Base-by-base conservation (phyloP, 2,113 vertebrate species). In the Mola mola region DNA sequence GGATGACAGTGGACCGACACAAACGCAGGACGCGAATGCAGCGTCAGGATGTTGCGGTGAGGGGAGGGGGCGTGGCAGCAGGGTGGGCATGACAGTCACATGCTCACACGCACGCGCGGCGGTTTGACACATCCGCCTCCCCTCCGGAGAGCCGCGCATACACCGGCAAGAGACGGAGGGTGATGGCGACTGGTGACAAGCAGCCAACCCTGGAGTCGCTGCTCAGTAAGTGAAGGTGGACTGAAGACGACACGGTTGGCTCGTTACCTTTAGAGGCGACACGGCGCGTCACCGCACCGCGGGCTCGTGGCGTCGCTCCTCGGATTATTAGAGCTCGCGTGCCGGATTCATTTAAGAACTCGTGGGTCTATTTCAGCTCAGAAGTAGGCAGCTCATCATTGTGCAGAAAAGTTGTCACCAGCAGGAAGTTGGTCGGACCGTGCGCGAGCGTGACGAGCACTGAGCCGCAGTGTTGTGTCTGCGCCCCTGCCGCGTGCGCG, bases 51-150 rank as follows among this genome's bases (percentile, higher is more conserved):
- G n/a, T n/a, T n/a, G n/a, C n/a, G n/a, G n/a, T n/a, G n/a, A n/a
- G n/a, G n/a, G n/a, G n/a, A n/a, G n/a, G n/a, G n/a, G 55, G 81
- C 55, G 56, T 86, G 74, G 59, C 63, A 51, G 89, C 37, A n/a
- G 37, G 5, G 37, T n/a, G n/a, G 57, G 81, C 57, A 53, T 87
- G 75, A 63, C 62, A 51, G 89, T 91, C 89, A 91, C 89, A 83
- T 91, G 88, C 75, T 70, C 3, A 40, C 34, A 0, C n/a, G 17
- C 33, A 34, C 42, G 46, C 16, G 17, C 49, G 0, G 50, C 71
- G 49, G 73, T 57, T 67, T 69, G 65, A 77, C 86, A 75, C 40
- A 56, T 66, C 16, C 6, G 12, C 73, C 33, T 22, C 53, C 22
- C 53, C 38, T 16, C 17, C 3, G 0, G 10, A 59, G 1, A 49